A percentile compares a stretch with the other conserved stretches of the same genome.
Evolutionary conservation across 2,113 vertebrate species (phyloP).

Genomic region (Callaeas wilsoni): DNA sequence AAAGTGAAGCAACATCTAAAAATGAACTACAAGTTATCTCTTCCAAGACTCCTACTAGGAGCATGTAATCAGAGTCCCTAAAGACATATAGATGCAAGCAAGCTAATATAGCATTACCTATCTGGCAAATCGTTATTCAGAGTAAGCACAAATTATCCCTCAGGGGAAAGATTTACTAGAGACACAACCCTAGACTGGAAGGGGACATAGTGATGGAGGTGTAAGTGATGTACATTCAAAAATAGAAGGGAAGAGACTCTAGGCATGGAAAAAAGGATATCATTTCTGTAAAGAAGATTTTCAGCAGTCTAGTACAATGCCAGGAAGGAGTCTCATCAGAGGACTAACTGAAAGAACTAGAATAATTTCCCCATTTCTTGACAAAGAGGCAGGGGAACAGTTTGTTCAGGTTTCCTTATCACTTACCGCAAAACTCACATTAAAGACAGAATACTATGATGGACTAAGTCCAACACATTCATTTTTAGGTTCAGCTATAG

Average conservation of each 20-base stretch:
- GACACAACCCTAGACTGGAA: not conserved
- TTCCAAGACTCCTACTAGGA: not conserved
- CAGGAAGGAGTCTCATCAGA: not conserved
- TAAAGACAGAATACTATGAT: not conserved
- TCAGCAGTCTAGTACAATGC: not conserved
- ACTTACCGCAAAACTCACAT: not conserved
- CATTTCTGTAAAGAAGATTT: not conserved
- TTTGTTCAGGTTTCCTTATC: not conserved
- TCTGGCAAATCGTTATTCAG: not conserved
- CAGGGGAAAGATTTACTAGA: not conserved
- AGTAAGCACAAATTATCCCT: not conserved
- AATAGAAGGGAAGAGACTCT: not conserved
- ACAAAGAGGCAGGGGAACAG: not conserved
- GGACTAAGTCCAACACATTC: not conserved
- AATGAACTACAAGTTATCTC: not conserved
- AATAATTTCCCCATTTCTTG: not conserved
- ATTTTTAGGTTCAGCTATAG: not conserved
- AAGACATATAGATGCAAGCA: not conserved
- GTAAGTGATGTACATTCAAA: not conserved
- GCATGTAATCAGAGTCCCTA: not conserved
- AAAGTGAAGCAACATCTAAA: not conserved
- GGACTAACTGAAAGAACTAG: not conserved
- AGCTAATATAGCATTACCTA: not conserved
- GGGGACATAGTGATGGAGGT: not conserved
- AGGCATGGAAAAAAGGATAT: not conserved